Conservation (phyloP, 1,140 invertebrate species). For the Hyphantria cunea region DNA sequence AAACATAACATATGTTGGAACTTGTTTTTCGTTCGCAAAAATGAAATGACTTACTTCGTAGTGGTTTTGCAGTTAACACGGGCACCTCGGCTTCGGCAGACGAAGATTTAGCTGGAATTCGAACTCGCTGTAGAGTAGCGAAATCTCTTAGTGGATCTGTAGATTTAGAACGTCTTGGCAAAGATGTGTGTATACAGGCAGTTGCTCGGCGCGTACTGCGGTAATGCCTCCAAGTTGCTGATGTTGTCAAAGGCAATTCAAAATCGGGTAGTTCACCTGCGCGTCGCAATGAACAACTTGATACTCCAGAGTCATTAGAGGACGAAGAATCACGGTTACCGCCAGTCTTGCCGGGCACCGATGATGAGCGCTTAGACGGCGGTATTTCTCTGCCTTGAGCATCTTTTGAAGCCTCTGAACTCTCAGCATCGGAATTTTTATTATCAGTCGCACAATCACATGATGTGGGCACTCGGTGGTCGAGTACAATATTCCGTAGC, state of each 20-base stretch:
- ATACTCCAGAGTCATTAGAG: slow-evolving; percentile 92
- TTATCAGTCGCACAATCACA: slow-evolving; percentile 51
- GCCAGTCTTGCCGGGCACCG: slow-evolving; percentile 86
- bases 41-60: slow-evolving; percentile 60
- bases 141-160: slow-evolving; percentile 80
- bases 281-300: slow-evolving; percentile 85
- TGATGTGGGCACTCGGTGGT: slow-evolving; percentile 35
- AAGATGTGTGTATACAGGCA: slow-evolving; percentile 80
- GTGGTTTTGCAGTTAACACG: slow-evolving; percentile 80
- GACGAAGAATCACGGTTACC: slow-evolving; percentile 91
- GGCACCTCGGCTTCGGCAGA: slow-evolving; percentile 88
- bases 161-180: slow-evolving; percentile 86
- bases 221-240: slow-evolving; percentile 40
- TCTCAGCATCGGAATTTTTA: slow-evolving; percentile 66
- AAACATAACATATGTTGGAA: not conserved
- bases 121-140: slow-evolving; percentile 78
- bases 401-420: slow-evolving; percentile 64
- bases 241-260: slow-evolving; percentile 78
- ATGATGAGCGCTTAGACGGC: slow-evolving; percentile 28
- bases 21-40: too few species aligned
- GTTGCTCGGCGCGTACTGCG: slow-evolving; percentile 40
- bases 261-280: slow-evolving; percentile 83
- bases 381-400: slow-evolving; percentile 28
- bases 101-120: slow-evolving; percentile 84
- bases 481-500: slow-evolving; percentile 64